Percentiles rank a stretch among this genome's conserved stretches.
These are phyloP conservation scores for Colinus virginianus DNA, from an alignment of 2,113 vertebrate genomes.

Conservation along the genomic window DNA sequence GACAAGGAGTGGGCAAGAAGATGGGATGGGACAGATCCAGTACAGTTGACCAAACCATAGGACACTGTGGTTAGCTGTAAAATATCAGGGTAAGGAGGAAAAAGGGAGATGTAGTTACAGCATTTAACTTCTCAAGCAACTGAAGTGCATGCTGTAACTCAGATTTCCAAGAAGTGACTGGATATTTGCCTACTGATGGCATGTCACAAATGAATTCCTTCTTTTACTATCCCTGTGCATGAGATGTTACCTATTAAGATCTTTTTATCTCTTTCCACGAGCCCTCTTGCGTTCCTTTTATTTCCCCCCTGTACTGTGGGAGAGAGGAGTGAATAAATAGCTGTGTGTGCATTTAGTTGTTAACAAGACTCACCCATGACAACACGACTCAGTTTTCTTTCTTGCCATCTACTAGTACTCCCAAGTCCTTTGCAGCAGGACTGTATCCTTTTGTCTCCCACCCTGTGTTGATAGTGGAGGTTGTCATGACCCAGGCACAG, in stretches of 20 bases:
- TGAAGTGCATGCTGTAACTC: rapidly evolving
- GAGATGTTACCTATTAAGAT: not conserved
- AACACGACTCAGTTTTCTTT: not conserved
- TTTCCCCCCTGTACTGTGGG: not conserved
- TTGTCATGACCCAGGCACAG: too few species aligned
- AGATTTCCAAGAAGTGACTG: not conserved
- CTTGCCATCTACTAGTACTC: too few species aligned
- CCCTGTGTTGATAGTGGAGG: too few species aligned
- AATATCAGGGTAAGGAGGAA: not conserved
- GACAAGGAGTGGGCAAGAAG: rapidly evolving
- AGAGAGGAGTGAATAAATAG: rapidly evolving
- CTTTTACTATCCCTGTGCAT: not conserved
- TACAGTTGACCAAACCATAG: rapidly evolving
- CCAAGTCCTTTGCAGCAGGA: too few species aligned
- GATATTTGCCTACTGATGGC: not conserved
- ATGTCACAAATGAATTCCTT: not conserved
- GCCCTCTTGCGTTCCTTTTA: not conserved
- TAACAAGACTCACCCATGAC: not conserved
- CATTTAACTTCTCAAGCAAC: not conserved
- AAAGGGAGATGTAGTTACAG: not conserved
- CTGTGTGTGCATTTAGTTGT: not conserved
- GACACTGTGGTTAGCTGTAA: not conserved
- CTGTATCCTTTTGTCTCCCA: too few species aligned
- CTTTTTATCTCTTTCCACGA: not conserved
- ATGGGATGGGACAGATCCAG: not conserved